Evolutionary conservation across 2,888 invertebrate species (phyloP).

Genomic region (Neoitamus cyanurus): DNA sequence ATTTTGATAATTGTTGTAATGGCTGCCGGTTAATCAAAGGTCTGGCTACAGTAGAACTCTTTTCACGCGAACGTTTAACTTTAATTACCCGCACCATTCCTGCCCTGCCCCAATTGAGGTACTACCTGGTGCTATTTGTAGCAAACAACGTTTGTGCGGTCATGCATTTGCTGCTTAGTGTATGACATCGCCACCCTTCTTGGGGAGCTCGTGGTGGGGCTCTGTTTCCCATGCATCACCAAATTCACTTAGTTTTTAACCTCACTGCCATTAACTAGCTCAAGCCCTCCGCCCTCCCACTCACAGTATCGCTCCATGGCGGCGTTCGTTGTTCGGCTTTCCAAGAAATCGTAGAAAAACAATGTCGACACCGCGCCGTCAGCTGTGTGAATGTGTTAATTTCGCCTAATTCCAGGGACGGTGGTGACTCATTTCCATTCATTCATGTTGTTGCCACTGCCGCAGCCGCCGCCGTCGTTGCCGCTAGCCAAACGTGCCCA

Average conservation of each 20-base stretch:
- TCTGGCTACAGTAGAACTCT: not conserved
- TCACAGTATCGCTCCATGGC: not conserved
- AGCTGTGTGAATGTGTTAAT: slow-evolving; percentile 1
- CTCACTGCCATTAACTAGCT: not conserved
- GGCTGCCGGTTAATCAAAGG: slow-evolving; percentile 14
- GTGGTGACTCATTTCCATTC: not conserved
- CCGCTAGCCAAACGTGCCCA: not conserved
- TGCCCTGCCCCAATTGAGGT: not conserved
- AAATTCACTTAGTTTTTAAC: slow-evolving; percentile 1
- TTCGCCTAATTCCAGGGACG: not conserved
- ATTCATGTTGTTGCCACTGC: not conserved
- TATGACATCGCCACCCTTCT: not conserved
- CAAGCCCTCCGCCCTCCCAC: not conserved
- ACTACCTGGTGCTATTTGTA: not conserved
- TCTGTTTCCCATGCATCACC: not conserved
- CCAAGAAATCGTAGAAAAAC: not conserved
- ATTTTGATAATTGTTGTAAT: slow-evolving; percentile 32
- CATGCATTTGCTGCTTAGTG: not conserved
- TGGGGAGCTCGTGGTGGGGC: not conserved
- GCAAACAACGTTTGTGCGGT: not conserved
- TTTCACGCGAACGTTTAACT: slow-evolving; percentile 5
- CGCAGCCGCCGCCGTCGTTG: not conserved
- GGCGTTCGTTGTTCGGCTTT: not conserved
- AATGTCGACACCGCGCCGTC: not conserved
- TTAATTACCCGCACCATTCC: not conserved